Evolutionary conservation across 2,888 invertebrate genomes (phyloP), one percentile per base, ranked within the genome.

Genomic region (Caenorhabditis panamensis): DNA sequence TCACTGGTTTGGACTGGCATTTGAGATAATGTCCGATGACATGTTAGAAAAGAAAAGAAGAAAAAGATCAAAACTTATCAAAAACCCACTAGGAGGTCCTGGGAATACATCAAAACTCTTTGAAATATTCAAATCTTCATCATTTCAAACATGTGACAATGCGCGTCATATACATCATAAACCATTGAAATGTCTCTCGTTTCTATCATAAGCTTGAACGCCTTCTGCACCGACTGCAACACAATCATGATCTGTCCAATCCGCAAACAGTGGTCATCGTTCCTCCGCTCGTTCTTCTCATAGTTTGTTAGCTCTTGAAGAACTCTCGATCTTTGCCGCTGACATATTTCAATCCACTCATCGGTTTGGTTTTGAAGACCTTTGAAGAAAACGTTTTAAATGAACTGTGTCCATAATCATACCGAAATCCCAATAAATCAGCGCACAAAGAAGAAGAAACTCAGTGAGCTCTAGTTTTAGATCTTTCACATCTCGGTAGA

Each of bases 381-480:
- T 64, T 2, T 6, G n/a, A n/a, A 16, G 44, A 6, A 44, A 44
- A 4, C 5, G 37, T 37, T 37, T 9, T n/a, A 16, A 44, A 16
- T 44, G 62, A 9, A 62, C n/a, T n/a, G n/a, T n/a, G n/a, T n/a
- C n/a, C n/a, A n/a, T n/a, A n/a, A n/a, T n/a, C 31, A 2, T 26
- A 66, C 66, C 66, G 20, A 54, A 66, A 20, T 66, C 66, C 66
- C 66, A 66, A 13, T 53, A 66, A n/a, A 66, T 6, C 13, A 66
- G 37, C 3, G 53, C 53, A 20, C 54, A 22, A 1, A 66, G 37
- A 18, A 66, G 37, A 1, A 66, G 26, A 24, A 66, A 66, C 37
- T 66, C 66, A 9, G 36, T 1, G 13, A 36, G 37, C 16, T 66
- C 66, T 1, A 66, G 26, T 24, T 54, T 26, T 1, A 66, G 16